Base-by-base conservation (phyloP, 1,140 invertebrate species). In the Saccostrea echinata region DNA sequence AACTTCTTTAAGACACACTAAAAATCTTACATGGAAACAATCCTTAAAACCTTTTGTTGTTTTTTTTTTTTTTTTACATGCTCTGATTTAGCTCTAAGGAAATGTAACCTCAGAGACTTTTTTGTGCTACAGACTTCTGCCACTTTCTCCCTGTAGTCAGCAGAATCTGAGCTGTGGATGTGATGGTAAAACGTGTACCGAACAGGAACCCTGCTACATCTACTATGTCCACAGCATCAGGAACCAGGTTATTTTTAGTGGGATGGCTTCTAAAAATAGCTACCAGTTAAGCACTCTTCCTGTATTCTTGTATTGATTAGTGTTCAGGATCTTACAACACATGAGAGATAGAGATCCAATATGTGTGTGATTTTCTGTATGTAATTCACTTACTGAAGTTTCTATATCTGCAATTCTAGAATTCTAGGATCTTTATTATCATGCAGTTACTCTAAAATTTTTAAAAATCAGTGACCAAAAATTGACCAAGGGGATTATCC, bases 241-340 rank as follows among this genome's bases (percentile, higher is more conserved):
- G 68, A 76, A 76, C 68, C 27, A 12, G 27, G 27, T 16, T 76
- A 76, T 76, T 30, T 76, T 76, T 76, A 76, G 68, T 27, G 13
- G 13, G 24, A 76, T 30, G 68, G 8, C 13, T 76, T 76, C 68
- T 76, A 76, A 76, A 76, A 76, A 76, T 76, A 76, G 27, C 16
- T 76, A 27, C 68, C 68, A 76, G 68, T 76, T 27, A 30, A 76
- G 68, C 68, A 76, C 68, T 76, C 68, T 76, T 76, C 68, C 68
- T 76, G 68, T 76, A 76, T 76, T 76, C 68, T 76, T 76, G 27
- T 76, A 76, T 76, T 76, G 68, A 76, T 76, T 76, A 76, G 27
- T 33, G 68, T 76, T 76, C 9, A 76, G 68, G 30, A 76, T 76
- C 68, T 76, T 30, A 76, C 68, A 76, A 76, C 68, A 76, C 68